These are phyloP conservation scores for Herpailurus yagouaroundi DNA, from an alignment of 2,113 vertebrate genomes.

Conservation along the genomic window DNA sequence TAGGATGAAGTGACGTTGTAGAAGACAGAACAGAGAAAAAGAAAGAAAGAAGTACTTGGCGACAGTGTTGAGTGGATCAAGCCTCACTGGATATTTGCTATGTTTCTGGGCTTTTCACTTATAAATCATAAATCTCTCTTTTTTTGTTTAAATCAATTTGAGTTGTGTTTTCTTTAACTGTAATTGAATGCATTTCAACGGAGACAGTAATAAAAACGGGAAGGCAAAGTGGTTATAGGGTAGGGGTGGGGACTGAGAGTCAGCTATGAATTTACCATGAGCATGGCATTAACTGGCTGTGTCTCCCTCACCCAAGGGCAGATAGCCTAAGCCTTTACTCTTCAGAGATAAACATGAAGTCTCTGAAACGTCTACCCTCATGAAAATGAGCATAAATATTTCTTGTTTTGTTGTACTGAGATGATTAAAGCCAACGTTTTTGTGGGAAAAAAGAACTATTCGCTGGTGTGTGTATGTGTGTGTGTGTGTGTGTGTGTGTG, in stretches of 20 bases:
- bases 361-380: background rate
- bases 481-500: background rate
- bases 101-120: constrained; percentile 18
- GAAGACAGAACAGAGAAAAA: constrained; percentile 13
- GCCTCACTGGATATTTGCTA: background rate
- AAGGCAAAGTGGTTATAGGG: background rate
- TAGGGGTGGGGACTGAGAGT: background rate
- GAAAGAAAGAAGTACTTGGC: background rate
- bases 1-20: background rate
- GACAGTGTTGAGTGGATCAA: background rate
- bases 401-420: constrained; percentile 22
- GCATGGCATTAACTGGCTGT: background rate
- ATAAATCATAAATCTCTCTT: background rate
- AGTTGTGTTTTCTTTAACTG: background rate
- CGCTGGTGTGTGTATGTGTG: background rate
- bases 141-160: background rate
- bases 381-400: constrained; percentile 32
- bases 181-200: background rate
- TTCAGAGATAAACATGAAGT: background rate
- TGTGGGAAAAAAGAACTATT: background rate
- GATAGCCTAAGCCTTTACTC: background rate
- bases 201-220: background rate
- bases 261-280: background rate
- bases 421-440: constrained; percentile 4
- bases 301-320: background rate